A percentile compares a stretch with the other conserved stretches of the same genome.
phyloP scores from a whole-genome alignment of 2,113 vertebrate genomes.

The Gracilinanus agilis region DNA sequence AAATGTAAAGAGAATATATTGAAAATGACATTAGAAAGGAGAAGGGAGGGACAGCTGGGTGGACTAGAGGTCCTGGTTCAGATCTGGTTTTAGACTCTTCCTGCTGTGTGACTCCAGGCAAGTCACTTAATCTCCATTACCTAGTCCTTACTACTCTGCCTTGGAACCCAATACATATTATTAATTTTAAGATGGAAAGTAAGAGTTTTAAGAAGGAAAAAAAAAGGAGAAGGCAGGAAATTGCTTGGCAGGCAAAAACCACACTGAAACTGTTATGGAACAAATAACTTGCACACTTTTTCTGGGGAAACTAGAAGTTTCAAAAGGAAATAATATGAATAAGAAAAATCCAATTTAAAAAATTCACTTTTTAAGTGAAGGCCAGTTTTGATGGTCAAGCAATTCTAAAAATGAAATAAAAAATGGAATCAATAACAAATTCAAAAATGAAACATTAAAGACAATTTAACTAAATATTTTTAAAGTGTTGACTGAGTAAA shows the following conservation, averaged over 20 bases:
- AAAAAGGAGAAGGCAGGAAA: not conserved
- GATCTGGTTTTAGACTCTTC: no score
- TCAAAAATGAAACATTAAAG: not conserved
- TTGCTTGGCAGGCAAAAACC: not conserved
- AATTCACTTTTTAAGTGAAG: constrained; percentile 21
- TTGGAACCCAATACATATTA: no score
- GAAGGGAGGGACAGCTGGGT: not conserved
- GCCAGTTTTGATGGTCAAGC: not conserved
- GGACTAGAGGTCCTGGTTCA: no score
- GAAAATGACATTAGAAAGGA: not conserved
- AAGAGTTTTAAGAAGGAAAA: no score
- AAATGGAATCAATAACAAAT: not conserved
- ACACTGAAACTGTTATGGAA: not conserved
- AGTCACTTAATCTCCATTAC: no score
- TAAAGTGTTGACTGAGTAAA: not conserved
- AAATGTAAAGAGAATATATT: not conserved
- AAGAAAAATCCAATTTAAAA: constrained; percentile 6
- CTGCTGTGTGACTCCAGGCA: no score
- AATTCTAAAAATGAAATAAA: not conserved
- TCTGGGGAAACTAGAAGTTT: not conserved
- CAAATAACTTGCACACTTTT: not conserved
- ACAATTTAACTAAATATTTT: not conserved
- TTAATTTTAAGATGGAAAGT: no score
- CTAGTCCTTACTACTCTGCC: no score
- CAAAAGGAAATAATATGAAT: constrained; percentile 20